Conservation (phyloP, 2,797 vertebrate species). For the Catharus ustulatus region DNA sequence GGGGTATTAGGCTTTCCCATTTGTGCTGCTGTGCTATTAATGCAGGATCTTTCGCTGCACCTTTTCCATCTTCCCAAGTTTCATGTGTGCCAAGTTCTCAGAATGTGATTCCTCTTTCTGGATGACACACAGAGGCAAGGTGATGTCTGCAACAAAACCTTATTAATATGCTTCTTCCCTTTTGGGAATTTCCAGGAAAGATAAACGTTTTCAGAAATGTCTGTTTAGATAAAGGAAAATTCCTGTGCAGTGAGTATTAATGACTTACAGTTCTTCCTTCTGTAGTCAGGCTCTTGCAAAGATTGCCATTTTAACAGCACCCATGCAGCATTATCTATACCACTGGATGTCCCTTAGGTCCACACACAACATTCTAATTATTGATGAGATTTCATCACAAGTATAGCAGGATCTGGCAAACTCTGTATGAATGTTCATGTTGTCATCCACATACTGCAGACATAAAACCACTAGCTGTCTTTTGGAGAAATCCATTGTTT, state of each 20-base stretch:
- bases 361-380: not conserved
- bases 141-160: not conserved
- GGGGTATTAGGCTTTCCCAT: not conserved
- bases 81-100: not conserved
- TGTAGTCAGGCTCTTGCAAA: not conserved
- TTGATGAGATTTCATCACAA: slow-evolving; percentile 6
- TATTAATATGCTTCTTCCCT: not conserved
- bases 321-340: not conserved
- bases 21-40: not conserved
- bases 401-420: slow-evolving; percentile 7
- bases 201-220: not conserved
- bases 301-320: not conserved
- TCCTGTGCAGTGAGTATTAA: not conserved
- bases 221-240: not conserved
- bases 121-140: not conserved
- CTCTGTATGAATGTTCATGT: slow-evolving; percentile 36
- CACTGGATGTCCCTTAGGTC: not conserved
- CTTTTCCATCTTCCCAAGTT: not conserved
- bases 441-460: slow-evolving; percentile 51
- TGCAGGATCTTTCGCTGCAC: not conserved
- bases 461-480: slow-evolving; percentile 49
- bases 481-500: slow-evolving; percentile 70
- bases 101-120: not conserved
- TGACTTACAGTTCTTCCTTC: not conserved
- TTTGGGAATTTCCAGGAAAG: not conserved